Base-by-base conservation (phyloP, 2,113 vertebrate genomes). In the Triplophysa tibetana region DNA sequence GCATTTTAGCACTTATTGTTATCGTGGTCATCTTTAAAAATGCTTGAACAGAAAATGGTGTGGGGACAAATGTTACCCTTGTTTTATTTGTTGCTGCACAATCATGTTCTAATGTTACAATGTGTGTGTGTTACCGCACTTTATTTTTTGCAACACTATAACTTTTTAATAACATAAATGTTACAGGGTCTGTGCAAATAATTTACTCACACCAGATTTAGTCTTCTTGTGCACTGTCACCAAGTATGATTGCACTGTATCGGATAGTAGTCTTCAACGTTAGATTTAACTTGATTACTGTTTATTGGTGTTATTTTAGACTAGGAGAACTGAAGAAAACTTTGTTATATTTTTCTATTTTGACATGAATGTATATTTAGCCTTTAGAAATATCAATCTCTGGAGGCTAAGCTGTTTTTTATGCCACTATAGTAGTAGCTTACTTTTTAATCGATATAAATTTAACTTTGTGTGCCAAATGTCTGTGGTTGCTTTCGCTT, bases 341-440 rank as follows among this genome's bases (percentile, higher is more conserved):
- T 63, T 73, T 56, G 63, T 77, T 26, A n/a, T 67, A 83, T 90
- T 90, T 91, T 91, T 91, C 81, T 91, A 88, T 81, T 84, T 84
- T 74, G 72, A 90, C 80, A 76, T 88, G 90, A 92, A 91, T 91
- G 90, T 91, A 88, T 88, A 88, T 89, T 89, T 88, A 89, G 85
- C 88, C 86, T 87, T 79, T 79, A 70, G 6, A 63, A 83, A 54
- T 75, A 54, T 62, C 65, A 65, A 80, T 89, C 75, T 88, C 78
- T 84, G 81, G 80, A 84, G 78, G 74, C 29, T 48, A 56, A 80
- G 88, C 75, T 68, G 81, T 86, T 85, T 83, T 82, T 75, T 89
- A 88, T 89, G 68, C 89, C 87, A 73, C 9, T 78, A 24, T 24
- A 87, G 38, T 87, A 84, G 81, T 86, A 85, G 87, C 33, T 54